phyloP scores from a whole-genome alignment of 2,113 vertebrate genomes.

The Brachirus orientalis region DNA sequence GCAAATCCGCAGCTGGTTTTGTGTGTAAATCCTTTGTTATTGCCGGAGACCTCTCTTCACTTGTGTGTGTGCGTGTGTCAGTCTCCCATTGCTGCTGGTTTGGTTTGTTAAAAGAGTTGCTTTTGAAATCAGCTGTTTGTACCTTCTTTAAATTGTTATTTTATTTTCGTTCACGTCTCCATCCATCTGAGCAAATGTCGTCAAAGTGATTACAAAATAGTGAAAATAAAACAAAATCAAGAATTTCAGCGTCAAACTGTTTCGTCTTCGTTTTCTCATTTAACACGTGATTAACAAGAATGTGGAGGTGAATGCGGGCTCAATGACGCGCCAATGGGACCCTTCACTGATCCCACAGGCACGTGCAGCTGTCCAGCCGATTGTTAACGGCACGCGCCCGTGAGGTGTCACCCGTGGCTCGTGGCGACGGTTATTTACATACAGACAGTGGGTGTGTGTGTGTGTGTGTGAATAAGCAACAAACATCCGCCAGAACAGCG shows the following conservation, averaged over 20 bases:
- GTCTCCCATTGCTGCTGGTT: not conserved
- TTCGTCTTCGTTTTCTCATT: not conserved
- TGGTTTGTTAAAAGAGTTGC: not conserved
- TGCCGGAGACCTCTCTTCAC: not conserved
- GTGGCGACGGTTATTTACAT: conserved; percentile 38
- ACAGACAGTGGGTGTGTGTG: too few species aligned
- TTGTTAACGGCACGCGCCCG: conserved; percentile 36
- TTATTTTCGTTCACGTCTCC: too few species aligned
- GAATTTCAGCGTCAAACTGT: too few species aligned
- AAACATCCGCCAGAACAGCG: too few species aligned
- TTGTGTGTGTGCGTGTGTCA: too few species aligned
- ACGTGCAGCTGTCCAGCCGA: conserved; percentile 8
- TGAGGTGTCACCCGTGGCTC: conserved; percentile 28
- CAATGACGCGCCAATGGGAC: not conserved
- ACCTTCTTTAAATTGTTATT: too few species aligned
- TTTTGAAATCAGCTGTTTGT: too few species aligned
- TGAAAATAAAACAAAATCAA: too few species aligned
- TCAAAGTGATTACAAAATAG: too few species aligned
- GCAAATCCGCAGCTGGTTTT: not conserved
- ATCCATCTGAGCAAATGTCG: too few species aligned
- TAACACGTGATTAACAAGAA: not conserved
- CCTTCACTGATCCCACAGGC: not conserved
- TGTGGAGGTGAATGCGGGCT: not conserved
- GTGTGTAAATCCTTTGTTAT: not conserved
- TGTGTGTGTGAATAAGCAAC: too few species aligned